Base-by-base conservation (phyloP, 2,888 invertebrate species). In the Argyra leucocephala region DNA sequence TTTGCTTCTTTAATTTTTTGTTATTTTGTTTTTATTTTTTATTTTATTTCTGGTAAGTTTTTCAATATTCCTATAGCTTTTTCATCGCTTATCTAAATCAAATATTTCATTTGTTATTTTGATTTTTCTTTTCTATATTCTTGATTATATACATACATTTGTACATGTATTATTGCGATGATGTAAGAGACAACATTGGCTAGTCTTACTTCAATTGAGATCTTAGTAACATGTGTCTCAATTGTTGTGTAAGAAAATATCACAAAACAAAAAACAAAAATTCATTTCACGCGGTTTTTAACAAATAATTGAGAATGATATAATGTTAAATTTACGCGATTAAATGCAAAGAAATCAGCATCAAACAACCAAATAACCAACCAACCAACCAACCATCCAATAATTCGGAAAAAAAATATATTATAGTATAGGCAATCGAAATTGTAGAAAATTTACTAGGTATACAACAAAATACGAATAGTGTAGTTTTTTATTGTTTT, bases 241-340 rank as follows among this genome's bases (percentile, higher is more conserved):
- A 31, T 31, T 31, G 31, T 31, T 31, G 31, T 12, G 12, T 10
- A 48, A 6, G 5, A 48, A 48, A 48, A 15, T 18, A 48, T 18
- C 12, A 48, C 48, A 48, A 18, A 2, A n/a, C 12, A 9, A 37
- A 37, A 37, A 48, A 48, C 1, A 48, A 48, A 48, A 48, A 10
- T 31, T 31, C 26, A 48, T 5, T 48, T 48, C 48, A 48, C 48
- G 48, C 48, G 48, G 48, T 48, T 48, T 48, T 48, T 12, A 48
- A 48, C 48, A 48, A 48, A 48, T 48, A 48, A 48, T 48, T 48
- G 48, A 48, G 48, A 48, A 48, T 48, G 48, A 48, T 48, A 48
- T 48, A 48, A 48, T 18, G 48, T 48, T 48, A 48, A 48, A 48
- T 48, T 48, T 48, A 48, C 18, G 48, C 48, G 48, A 48, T 48